Percentiles rank a stretch among this genome's conserved stretches.
Evolutionary conservation across 2,888 invertebrate species (phyloP).

Genomic region (Apeira syringaria): DNA sequence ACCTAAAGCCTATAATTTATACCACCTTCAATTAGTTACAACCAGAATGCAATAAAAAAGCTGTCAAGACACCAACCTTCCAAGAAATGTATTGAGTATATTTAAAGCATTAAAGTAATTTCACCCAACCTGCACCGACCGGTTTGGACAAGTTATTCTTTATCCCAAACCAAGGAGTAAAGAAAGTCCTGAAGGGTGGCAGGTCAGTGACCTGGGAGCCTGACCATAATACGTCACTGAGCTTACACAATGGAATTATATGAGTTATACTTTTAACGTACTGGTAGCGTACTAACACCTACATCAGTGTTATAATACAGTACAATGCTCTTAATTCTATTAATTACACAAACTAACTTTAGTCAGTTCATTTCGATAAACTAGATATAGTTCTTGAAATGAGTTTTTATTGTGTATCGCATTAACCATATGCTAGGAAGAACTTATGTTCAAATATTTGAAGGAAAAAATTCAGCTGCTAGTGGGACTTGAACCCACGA

Average conservation of each 20-base stretch:
- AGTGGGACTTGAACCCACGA: no score
- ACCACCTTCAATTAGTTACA: not conserved
- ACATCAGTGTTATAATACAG: no score
- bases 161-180: slow-evolving; percentile 36
- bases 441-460: no score
- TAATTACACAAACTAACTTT: no score
- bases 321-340: no score
- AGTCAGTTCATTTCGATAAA: no score
- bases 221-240: slow-evolving; percentile 38
- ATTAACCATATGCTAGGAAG: no score
- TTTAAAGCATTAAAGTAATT: slow-evolving; percentile 18
- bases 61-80: slow-evolving; percentile 1
- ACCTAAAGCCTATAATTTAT: no score
- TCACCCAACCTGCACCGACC: slow-evolving; percentile 16
- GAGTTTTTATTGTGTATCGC: no score
- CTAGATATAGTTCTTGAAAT: no score
- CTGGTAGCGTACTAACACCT: not conserved
- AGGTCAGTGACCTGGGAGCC: slow-evolving; percentile 47
- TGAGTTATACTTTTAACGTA: slow-evolving; percentile 27
- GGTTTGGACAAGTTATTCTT: slow-evolving; percentile 25
- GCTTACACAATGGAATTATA: slow-evolving; percentile 27
- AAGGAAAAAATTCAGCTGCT: no score
- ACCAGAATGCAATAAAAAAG: not conserved
- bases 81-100: slow-evolving; percentile 12
- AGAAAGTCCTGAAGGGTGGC: slow-evolving; percentile 45